Base-by-base conservation (phyloP, 2,113 vertebrate species). In the Eira barbara region DNA sequence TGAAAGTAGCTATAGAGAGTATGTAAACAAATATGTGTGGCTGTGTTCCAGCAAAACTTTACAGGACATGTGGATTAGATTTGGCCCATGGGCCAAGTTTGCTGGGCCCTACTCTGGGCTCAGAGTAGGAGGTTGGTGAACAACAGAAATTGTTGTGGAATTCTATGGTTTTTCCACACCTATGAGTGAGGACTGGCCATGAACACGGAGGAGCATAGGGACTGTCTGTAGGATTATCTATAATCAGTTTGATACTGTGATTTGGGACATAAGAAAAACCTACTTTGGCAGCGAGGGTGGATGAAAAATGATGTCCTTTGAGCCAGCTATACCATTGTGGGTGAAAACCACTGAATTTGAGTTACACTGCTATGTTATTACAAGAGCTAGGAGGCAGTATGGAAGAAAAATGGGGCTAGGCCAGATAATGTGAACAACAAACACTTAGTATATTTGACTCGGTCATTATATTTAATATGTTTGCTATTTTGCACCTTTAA, bases 401-500 rank as follows among this genome's bases (percentile, higher is more conserved):
- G 49, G n/a, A 79, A 90, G n/a, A 71, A n/a, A 84, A 84, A 73
- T 39, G 34, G 31, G n/a, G 18, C 39, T 42, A 82, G 47, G 31
- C 36, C 39, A 91, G n/a, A 78, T 86, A 27, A 85, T n/a, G 9
- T 83, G 36, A 39, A 55, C 42, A 27, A 76, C 17, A 91, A 71
- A 91, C 59, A 69, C 29, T 52, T 80, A 76, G 87, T 81, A 45
- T 78, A 63, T 65, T 89, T 79, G 25, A 94, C 76, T 83, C 23
- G 34, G 65, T 87, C 21, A 63, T 61, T 94, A 39, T 79, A 79
- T 61, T 78, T 93, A 78, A 90, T 85, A 47, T 63, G 67, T 83
- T 89, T 67, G 55, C 25, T 88, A 80, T 95, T 76, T 76, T 89
- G 55, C 67, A 79, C 88, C 88, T 88, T 95, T 69, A 95, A 93